phyloP scores from a whole-genome alignment of 2,113 vertebrate genomes.

The Pimephales promelas region DNA sequence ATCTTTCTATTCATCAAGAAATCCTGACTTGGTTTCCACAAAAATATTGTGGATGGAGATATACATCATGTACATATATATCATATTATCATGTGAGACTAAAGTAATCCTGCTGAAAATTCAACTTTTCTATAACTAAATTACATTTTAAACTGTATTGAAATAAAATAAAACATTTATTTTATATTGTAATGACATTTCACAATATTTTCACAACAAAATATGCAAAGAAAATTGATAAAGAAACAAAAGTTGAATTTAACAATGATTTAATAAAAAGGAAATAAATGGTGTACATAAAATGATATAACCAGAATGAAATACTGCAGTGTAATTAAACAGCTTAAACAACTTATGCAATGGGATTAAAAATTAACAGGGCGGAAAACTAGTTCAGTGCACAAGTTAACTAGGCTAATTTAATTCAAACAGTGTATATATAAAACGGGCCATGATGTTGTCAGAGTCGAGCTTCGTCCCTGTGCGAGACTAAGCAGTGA shows the following conservation, averaged over 20 bases:
- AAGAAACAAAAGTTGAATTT: neutral
- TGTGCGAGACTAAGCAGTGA: neutral
- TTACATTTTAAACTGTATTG: too few species aligned
- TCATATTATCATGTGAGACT: too few species aligned
- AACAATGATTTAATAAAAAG: neutral
- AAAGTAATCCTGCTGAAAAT: too few species aligned
- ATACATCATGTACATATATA: too few species aligned
- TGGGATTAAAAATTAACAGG: neutral
- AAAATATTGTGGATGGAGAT: too few species aligned
- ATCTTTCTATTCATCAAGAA: too few species aligned
- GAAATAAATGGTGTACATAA: neutral
- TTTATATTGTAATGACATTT: too few species aligned
- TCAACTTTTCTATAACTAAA: too few species aligned
- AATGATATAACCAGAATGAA: neutral
- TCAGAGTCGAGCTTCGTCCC: neutral
- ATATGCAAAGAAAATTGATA: neutral
- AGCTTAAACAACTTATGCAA: neutral
- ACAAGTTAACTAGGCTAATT: slow-evolving; percentile 14
- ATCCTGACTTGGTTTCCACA: too few species aligned
- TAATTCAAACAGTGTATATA: neutral
- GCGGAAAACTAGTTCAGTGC: slow-evolving; percentile 8
- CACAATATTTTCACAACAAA: neutral
- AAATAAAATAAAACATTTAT: too few species aligned
- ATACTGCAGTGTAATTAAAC: slow-evolving; percentile 11
- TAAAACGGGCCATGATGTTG: neutral